Evolutionary conservation across 1,140 invertebrate genomes (phyloP).

Genomic region (Aphidius gifuensis): DNA sequence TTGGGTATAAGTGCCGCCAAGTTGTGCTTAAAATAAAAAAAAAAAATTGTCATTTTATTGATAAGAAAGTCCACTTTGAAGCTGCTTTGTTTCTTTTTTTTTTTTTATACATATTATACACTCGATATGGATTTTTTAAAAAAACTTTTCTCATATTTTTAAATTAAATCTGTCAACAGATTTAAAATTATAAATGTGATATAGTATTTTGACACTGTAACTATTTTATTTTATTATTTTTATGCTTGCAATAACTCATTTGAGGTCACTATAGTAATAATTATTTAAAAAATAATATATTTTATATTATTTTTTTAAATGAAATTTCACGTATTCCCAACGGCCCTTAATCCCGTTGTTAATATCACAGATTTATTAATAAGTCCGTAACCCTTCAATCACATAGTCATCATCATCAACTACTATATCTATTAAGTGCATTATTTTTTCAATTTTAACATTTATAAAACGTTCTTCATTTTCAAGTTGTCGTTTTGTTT

Average conservation of each 20-base stretch:
- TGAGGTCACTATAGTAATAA: too few species aligned
- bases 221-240: too few species aligned
- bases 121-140: constrained; percentile 28
- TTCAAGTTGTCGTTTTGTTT: constrained; percentile 40
- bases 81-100: constrained; percentile 24
- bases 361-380: constrained; percentile 46
- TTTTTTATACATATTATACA: constrained; percentile 42
- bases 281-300: constrained; percentile 27
- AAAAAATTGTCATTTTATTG: constrained; percentile 20
- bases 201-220: not conserved
- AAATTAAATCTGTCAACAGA: not conserved
- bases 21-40: constrained; percentile 35
- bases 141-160: constrained; percentile 30
- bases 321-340: constrained; percentile 28
- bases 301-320: constrained; percentile 12
- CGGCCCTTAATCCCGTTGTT: constrained; percentile 51
- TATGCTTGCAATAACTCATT: too few species aligned
- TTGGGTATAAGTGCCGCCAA: constrained; percentile 45
- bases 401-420: constrained; percentile 39
- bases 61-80: constrained; percentile 18
- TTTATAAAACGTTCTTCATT: constrained; percentile 41
- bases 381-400: too few species aligned
- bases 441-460: constrained; percentile 48
- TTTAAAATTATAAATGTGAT: not conserved
- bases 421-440: constrained; percentile 44